phyloP scores from a whole-genome alignment of 2,113 vertebrate species.

The Picathartes gymnocephalus region DNA sequence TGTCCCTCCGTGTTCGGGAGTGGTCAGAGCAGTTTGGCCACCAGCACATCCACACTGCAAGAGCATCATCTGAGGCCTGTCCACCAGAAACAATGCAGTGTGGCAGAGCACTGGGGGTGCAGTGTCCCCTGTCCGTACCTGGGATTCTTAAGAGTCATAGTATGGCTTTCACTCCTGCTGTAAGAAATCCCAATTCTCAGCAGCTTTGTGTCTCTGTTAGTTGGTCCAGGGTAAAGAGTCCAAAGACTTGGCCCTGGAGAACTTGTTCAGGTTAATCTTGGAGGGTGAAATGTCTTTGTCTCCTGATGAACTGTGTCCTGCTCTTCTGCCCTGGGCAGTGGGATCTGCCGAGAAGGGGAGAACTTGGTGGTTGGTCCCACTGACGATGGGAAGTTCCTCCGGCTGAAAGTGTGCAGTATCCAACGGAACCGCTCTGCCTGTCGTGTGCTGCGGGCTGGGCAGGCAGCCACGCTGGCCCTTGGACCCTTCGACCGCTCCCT shows the following conservation, averaged over 20 bases:
- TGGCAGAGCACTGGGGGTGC: background rate
- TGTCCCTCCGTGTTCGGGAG: fast-evolving
- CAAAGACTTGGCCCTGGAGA: background rate
- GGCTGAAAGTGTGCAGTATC: slow-evolving; percentile 90
- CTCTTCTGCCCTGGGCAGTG: slow-evolving; percentile 72
- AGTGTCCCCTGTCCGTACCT: background rate
- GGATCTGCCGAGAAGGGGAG: slow-evolving; percentile 96
- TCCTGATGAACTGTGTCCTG: slow-evolving; percentile 4
- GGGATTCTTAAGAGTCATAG: background rate
- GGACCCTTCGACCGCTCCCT: slow-evolving; percentile 90
- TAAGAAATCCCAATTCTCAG: background rate
- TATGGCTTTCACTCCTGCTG: background rate
- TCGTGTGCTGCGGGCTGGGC: slow-evolving; percentile 90
- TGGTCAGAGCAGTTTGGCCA: background rate
- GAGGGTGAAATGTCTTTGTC: background rate
- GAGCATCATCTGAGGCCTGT: background rate
- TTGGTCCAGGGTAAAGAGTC: background rate
- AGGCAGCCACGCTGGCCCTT: slow-evolving; percentile 92
- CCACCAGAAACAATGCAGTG: background rate
- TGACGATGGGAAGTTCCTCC: slow-evolving; percentile 86
- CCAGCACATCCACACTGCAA: background rate
- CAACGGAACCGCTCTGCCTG: slow-evolving; percentile 95
- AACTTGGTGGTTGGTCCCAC: slow-evolving; percentile 93
- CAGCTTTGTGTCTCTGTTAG: background rate
- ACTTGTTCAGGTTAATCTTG: background rate